These are phyloP conservation scores for Stenopsyche tienmushanensis DNA, from an alignment of 1,140 invertebrate species.

Conservation along the genomic window DNA sequence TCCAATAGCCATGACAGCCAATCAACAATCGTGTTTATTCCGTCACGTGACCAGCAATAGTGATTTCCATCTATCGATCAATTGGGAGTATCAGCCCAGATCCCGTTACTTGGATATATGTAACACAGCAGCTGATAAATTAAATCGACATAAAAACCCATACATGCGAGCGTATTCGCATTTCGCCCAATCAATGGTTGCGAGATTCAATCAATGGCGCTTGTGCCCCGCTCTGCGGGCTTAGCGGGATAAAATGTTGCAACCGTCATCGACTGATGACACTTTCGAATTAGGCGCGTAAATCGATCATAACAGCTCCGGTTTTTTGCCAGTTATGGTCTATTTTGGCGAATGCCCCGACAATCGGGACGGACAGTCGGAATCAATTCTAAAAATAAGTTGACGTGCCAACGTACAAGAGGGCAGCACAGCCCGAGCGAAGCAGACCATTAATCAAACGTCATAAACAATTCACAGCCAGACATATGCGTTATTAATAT, in stretches of 20 bases:
- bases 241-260: not conserved
- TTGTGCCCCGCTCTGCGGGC: too few species aligned
- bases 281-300: too few species aligned
- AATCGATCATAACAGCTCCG: too few species aligned
- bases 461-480: slow-evolving; percentile 20
- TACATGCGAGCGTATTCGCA: not conserved
- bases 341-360: not conserved
- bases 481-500: slow-evolving; percentile 27
- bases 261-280: not conserved
- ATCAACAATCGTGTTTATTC: too few species aligned
- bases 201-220: not conserved
- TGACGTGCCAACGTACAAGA: not conserved
- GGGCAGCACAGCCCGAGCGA: not conserved
- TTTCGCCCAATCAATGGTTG: not conserved
- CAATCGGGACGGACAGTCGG: not conserved
- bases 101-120: not conserved
- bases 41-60: not conserved
- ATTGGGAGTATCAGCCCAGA: slow-evolving; percentile 6
- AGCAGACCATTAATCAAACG: slow-evolving; percentile 17
- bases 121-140: not conserved
- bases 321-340: too few species aligned
- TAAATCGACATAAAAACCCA: slow-evolving; percentile 1
- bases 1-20: too few species aligned
- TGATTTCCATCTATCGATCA: slow-evolving; percentile 11
- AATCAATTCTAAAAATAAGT: slow-evolving; percentile 15